Base-by-base conservation (phyloP, 2,888 invertebrate species). In the Leptinotarsa juncta region DNA sequence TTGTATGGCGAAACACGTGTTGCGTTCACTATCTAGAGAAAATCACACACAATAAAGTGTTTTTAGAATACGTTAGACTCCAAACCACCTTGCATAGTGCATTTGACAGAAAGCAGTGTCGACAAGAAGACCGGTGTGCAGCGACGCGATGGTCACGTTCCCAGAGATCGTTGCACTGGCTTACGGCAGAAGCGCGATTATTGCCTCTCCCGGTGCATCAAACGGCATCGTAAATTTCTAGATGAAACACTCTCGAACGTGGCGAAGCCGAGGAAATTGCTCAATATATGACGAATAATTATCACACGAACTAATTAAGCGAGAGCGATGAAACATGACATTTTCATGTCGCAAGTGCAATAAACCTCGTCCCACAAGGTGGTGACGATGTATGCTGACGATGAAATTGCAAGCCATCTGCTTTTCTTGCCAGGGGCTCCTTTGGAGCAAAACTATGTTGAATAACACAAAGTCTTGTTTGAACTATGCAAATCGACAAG, bases 151-250 rank as follows among this genome's bases (percentile, higher is more conserved):
- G 80, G 78, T 80, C 80, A 78, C 80, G 77, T 80, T 78, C 72
- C 14, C n/a, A 16, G 74, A 77, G 80, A 80, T 80, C 80, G 78
- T 80, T 80, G 80, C 78, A 74, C 78, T 71, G 77, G 77, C 77
- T 73, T 77, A 79, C 79, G 77, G 77, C 70, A 73, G 69, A 70
- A 76, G 75, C 72, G 67, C 72, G 72, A 74, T 74, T 71, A 72
- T 70, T 76, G 73, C 76, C 66, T 65, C 74, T 74, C 57, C 57
- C 26, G 72, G 57, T 71, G 70, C 65, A 70, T 73, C 65, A 73
- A 55, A 67, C 49, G 65, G 69, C 73, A 69, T 73, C 69, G 49
- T 70, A 62, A 62, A 62, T 15, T 62, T n/a, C 18, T 62, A 62
- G 62, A 62, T 62, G 62, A 42, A 62, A 62, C 62, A 62, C 42